Conservation (phyloP, 2,113 vertebrate genomes). For the Oncorhynchus clarkii region DNA sequence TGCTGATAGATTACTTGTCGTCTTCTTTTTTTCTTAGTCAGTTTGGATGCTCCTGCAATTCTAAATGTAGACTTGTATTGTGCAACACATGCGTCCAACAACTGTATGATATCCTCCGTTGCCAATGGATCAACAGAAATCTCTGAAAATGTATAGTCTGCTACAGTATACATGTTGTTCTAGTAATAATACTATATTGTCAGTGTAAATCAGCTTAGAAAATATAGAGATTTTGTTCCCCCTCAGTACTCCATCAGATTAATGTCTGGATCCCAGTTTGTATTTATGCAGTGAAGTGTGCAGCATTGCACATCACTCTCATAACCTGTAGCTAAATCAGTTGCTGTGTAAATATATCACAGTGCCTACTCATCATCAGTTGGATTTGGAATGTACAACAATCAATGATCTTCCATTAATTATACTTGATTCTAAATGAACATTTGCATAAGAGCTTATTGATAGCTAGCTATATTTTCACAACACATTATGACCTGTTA, state of each 20-base stretch:
- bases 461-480: conserved; percentile 35
- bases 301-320: neutral
- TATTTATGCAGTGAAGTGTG: conserved; percentile 15
- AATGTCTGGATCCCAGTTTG: conserved; percentile 24
- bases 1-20: conserved; percentile 22
- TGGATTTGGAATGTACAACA: conserved; percentile 33
- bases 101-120: neutral
- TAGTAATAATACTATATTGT: conserved; percentile 2
- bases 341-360: conserved; percentile 48
- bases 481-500: conserved; percentile 39
- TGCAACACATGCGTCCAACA: neutral
- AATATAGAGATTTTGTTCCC: neutral
- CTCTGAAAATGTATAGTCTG: neutral
- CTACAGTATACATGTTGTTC: neutral
- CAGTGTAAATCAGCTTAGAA: neutral
- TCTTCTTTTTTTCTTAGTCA: conserved; percentile 30
- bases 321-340: conserved; percentile 26
- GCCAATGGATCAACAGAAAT: neutral
- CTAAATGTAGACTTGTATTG: neutral
- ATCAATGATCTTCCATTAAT: conserved; percentile 56
- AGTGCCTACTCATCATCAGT: conserved; percentile 38
- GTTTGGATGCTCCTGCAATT: conserved; percentile 10
- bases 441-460: conserved; percentile 35
- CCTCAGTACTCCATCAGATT: conserved; percentile 6
- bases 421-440: conserved; percentile 56